These are phyloP conservation scores for Propsilocerus akamusi DNA, from an alignment of 1,140 invertebrate genomes.

Conservation along the genomic window DNA sequence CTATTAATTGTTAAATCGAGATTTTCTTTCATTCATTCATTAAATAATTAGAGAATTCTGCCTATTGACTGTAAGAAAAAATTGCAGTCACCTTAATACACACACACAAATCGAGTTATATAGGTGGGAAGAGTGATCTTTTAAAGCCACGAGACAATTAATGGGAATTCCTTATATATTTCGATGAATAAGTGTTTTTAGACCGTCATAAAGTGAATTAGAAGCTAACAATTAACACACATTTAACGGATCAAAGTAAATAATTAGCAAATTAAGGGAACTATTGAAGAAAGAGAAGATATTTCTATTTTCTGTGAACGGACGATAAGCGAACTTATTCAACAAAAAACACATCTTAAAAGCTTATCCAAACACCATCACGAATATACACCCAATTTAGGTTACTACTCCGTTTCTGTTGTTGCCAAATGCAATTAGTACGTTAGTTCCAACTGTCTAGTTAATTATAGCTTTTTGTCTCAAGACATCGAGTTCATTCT, in stretches of 20 bases:
- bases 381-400: not conserved
- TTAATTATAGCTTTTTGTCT: no score
- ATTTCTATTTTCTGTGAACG: constrained; percentile 2
- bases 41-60: not conserved
- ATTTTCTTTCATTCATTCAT: not conserved
- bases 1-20: constrained; percentile 3
- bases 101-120: no score
- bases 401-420: not conserved
- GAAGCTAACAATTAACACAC: constrained; percentile 1
- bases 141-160: constrained; percentile 3
- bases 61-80: not conserved
- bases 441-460: no score
- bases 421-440: constrained; percentile 1
- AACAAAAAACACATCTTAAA: not conserved
- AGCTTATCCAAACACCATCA: not conserved
- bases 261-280: not conserved
- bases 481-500: no score
- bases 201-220: not conserved
- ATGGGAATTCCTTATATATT: constrained; percentile 3
- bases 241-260: constrained; percentile 2
- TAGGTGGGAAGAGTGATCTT: constrained; percentile 1
- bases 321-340: not conserved
- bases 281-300: not conserved
- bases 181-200: not conserved
- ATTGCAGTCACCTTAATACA: no score